These are phyloP conservation scores for Aplidium turbinatum DNA, from an alignment of 23 tunicate genomes.

Conservation along the genomic window DNA sequence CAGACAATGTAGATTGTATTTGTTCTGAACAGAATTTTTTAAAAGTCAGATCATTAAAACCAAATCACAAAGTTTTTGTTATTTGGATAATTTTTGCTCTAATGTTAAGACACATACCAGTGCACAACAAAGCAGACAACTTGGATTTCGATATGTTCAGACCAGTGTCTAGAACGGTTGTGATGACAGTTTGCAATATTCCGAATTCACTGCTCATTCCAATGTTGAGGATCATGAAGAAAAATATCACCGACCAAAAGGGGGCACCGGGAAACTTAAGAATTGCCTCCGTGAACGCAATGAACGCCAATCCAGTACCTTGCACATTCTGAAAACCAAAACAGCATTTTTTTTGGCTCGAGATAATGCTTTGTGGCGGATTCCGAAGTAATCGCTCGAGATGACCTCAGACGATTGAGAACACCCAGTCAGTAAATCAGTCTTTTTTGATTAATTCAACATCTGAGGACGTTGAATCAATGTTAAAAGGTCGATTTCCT, in stretches of 20 bases:
- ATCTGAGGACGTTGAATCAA: too few relatives aligned
- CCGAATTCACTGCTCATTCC: slow-evolving; percentile 91
- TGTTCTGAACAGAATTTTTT: too few relatives aligned
- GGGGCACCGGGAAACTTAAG: slow-evolving; percentile 79
- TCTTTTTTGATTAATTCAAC: too few relatives aligned
- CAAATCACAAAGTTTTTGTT: too few relatives aligned
- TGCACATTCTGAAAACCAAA: slow-evolving; percentile 60
- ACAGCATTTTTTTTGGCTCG: neutral
- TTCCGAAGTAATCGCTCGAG: too few relatives aligned
- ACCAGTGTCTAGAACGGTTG: slow-evolving; percentile 77
- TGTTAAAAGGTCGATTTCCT: too few relatives aligned
- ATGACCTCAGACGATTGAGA: too few relatives aligned
- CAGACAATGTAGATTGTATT: too few relatives aligned
- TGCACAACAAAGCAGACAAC: slow-evolving; percentile 69
- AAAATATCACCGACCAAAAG: slow-evolving; percentile 86
- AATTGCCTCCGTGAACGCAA: slow-evolving; percentile 94
- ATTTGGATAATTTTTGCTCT: too few relatives aligned
- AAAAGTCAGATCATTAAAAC: too few relatives aligned
- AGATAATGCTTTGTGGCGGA: too few relatives aligned
- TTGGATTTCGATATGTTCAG: slow-evolving; percentile 55
- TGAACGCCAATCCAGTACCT: slow-evolving; percentile 93
- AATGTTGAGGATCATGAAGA: slow-evolving; percentile 85
- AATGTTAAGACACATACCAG: slow-evolving; percentile 72
- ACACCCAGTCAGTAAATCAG: too few relatives aligned
- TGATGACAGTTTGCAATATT: slow-evolving; percentile 86